Conservation (phyloP, 2,797 vertebrate genomes). For the Crocodylus rhombifer region DNA sequence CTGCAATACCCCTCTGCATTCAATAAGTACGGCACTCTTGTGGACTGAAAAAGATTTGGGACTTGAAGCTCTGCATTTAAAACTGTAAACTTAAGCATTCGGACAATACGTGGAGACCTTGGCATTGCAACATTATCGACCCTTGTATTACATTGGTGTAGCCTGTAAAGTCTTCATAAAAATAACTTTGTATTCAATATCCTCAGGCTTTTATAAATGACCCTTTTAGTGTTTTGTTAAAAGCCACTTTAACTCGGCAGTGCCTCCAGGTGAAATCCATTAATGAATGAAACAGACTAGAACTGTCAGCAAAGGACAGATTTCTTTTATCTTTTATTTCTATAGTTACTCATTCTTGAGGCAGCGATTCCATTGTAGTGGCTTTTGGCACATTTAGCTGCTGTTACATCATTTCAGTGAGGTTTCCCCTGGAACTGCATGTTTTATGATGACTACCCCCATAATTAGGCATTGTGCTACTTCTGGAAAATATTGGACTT, state of each 20-base stretch:
- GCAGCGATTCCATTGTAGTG: not conserved
- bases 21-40: too few species aligned
- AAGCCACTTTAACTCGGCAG: not conserved
- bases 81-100: not conserved
- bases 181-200: not conserved
- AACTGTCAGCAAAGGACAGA: constrained; percentile 2
- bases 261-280: constrained; percentile 53
- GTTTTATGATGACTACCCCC: not conserved
- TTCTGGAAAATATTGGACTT: not conserved
- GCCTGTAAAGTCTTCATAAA: constrained; percentile 27
- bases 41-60: not conserved
- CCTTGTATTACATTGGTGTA: not conserved
- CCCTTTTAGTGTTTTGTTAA: constrained; percentile 34
- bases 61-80: not conserved
- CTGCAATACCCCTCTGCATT: not conserved
- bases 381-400: not conserved
- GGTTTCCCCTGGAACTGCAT: not conserved
- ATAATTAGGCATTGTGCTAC: not conserved
- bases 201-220: constrained; percentile 11
- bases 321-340: not conserved
- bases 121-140: not conserved
- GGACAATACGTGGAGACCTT: too few species aligned
- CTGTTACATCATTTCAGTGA: not conserved
- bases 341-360: not conserved
- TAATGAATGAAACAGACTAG: constrained; percentile 30